Evolutionary conservation across 2,888 invertebrate genomes (phyloP).

Genomic region (Smittia aterrima): DNA sequence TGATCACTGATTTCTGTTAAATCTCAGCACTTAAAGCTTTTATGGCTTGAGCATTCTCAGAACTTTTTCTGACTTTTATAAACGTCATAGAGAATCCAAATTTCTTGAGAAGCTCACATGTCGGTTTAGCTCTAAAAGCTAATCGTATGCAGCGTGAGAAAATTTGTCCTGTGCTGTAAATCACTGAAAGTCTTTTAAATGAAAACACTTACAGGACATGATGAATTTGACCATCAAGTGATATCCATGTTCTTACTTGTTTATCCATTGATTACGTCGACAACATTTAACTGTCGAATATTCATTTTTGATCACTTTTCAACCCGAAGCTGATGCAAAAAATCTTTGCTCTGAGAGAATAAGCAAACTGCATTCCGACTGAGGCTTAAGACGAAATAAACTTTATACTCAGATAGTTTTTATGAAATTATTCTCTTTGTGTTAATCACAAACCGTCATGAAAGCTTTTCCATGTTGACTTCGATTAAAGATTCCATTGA

Average conservation of each 20-base stretch:
- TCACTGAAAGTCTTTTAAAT: conserved; percentile 49
- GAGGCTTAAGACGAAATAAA: conserved; percentile 80
- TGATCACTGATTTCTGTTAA: conserved; percentile 70
- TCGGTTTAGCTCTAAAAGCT: conserved; percentile 87
- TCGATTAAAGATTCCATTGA: no score
- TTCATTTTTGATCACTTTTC: conserved; percentile 76
- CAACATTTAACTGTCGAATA: conserved; percentile 75
- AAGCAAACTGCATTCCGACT: conserved; percentile 66
- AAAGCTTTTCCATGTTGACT: no score
- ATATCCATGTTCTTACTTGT: conserved; percentile 64
- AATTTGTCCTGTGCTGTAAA: no score
- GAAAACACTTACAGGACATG: no score
- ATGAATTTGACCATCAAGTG: no score
- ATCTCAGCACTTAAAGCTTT: conserved; percentile 64
- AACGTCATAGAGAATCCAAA: conserved; percentile 91
- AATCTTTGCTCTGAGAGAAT: conserved; percentile 72
- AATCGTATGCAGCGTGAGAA: conserved; percentile 85
- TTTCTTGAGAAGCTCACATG: conserved; percentile 84
- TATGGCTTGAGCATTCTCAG: conserved; percentile 83
- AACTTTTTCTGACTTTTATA: conserved; percentile 78
- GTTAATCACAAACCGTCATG: no score
- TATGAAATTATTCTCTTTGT: no score
- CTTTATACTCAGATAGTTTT: conserved; percentile 77
- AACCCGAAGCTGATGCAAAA: conserved; percentile 75
- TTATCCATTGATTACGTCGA: conserved; percentile 55